These are phyloP conservation scores for Drosophila trapezifrons DNA, from an alignment of 1,140 invertebrate species.

Conservation along the genomic window DNA sequence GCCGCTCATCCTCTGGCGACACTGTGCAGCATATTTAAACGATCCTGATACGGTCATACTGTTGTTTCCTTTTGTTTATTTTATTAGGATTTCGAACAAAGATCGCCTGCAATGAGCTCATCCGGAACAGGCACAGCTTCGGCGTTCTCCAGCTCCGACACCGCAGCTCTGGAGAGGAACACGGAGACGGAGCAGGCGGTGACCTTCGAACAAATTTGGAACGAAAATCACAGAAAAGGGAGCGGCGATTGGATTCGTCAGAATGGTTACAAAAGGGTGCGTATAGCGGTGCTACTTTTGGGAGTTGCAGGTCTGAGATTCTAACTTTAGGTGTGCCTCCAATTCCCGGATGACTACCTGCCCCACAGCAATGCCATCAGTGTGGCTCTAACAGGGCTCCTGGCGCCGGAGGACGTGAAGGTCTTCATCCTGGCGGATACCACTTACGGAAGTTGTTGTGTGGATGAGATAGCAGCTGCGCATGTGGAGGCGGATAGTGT, in stretches of 20 bases:
- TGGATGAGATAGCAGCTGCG: slow-evolving; percentile 94
- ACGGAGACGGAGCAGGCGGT: slow-evolving; percentile 51
- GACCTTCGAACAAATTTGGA: slow-evolving; percentile 74
- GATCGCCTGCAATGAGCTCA: slow-evolving; percentile 41
- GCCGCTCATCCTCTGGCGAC: too few relatives aligned
- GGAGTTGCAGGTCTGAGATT: background rate
- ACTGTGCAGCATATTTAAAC: background rate
- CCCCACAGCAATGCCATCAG: slow-evolving; percentile 89
- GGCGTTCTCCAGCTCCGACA: slow-evolving; percentile 75
- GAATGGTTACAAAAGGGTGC: slow-evolving; percentile 88
- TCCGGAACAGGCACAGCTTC: slow-evolving; percentile 47
- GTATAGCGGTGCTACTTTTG: slow-evolving; percentile 27
- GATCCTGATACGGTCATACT: slow-evolving; percentile 8
- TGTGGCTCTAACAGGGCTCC: slow-evolving; percentile 86
- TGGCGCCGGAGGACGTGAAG: slow-evolving; percentile 78
- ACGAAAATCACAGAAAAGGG: slow-evolving; percentile 85
- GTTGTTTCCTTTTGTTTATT: slow-evolving; percentile 13
- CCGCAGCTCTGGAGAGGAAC: slow-evolving; percentile 63
- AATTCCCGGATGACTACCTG: slow-evolving; percentile 95
- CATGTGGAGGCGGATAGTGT: slow-evolving; percentile 93
- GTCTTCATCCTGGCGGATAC: slow-evolving; percentile 96
- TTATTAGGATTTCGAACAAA: slow-evolving; percentile 4
- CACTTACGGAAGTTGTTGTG: slow-evolving; percentile 97
- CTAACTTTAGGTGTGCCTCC: slow-evolving; percentile 90
- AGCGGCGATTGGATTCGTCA: slow-evolving; percentile 89